Conservation (phyloP, 2,113 vertebrate genomes). For the Cynocephalus volans region DNA sequence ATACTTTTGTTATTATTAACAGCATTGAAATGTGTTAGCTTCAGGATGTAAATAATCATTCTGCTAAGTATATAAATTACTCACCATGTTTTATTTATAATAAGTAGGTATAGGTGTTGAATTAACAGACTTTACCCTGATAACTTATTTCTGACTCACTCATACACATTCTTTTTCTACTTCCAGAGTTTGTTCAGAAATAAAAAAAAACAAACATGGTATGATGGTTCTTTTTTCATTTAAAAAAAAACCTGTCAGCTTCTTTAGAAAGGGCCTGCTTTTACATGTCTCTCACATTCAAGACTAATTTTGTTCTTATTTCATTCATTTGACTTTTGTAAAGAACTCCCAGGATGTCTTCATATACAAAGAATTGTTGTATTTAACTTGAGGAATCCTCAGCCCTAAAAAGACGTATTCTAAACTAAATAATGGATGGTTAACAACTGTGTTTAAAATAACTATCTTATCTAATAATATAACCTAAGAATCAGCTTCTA, state of each 20-base stretch:
- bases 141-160: neutral
- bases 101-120: neutral
- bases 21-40: neutral
- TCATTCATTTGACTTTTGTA: neutral
- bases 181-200: neutral
- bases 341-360: neutral
- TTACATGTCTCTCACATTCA: neutral
- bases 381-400: neutral
- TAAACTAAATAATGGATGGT: neutral
- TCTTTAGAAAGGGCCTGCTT: neutral
- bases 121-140: slow-evolving; percentile 25
- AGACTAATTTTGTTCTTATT: neutral
- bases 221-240: neutral
- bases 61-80: neutral
- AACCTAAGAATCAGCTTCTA: neutral
- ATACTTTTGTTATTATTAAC: slow-evolving; percentile 24
- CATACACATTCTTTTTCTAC: neutral
- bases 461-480: neutral
- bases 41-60: slow-evolving; percentile 22
- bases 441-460: neutral
- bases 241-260: neutral
- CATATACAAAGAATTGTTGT: neutral
- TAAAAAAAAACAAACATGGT: neutral
- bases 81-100: neutral
- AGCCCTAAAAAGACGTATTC: neutral